Base-by-base conservation (phyloP, 2,113 vertebrate species). In the Menura novaehollandiae region DNA sequence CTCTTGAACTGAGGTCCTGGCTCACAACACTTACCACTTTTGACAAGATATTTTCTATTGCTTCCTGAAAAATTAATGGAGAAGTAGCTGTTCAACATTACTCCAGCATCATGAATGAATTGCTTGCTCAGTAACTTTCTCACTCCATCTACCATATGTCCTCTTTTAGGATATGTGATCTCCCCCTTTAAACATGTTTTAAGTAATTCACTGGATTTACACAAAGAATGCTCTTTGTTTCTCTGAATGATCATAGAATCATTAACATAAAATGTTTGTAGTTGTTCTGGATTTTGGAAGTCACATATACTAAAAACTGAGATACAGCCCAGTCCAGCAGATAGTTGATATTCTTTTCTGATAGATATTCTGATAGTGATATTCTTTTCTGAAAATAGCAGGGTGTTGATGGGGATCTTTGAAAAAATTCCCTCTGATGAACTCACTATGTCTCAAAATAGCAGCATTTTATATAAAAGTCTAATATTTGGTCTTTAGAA, bases 361-460 rank as follows among this genome's bases (percentile, higher is more conserved):
- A 59, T n/a, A n/a, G n/a, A n/a, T n/a, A n/a, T n/a, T n/a, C 2
- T 3, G 1, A 0, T 12, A 51, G 27, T 33, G 43, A 46, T 41
- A 71, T 1, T 35, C 8, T 80, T 5, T 24, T 80, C 63, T 93
- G 43, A 59, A 84, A 89, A 71, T 1, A 64, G 4, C 13, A 62
- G 27, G 2, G 9, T 68, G 10, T 3, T 24, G 16, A 64, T n/a
- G 23, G 6, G 9, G 22, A n/a, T n/a, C 15, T 64, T 69, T 83
- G 67, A 88, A 83, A 85, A 83, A 5, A 18, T 17, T 8, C 22
- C 10, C 20, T 92, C 15, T 47, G 15, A 20, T 16, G 39, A 78
- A 27, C 13, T 89, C 30, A 9, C 6, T 37, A 0, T 28, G 6
- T 68, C 82, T 85, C 3, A 7, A 74, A 79, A 56, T 13, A 59